Base-by-base conservation (phyloP, 2,113 vertebrate genomes). In the Notiomystis cincta region DNA sequence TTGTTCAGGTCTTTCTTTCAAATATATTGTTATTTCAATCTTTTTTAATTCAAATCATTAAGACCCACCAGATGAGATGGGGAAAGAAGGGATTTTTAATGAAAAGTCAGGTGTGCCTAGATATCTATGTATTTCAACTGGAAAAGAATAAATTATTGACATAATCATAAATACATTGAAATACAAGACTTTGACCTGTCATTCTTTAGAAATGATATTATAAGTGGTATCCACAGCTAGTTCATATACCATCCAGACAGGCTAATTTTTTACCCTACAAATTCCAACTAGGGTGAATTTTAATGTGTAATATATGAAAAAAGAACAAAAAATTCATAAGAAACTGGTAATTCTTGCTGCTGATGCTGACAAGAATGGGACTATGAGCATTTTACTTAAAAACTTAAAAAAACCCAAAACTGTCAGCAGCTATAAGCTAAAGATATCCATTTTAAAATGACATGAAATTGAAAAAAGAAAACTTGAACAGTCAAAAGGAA, bases 171-270 rank as follows among this genome's bases (percentile, higher is more conserved):
- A 82, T 89, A 89, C 73, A 96, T 96, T 97, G 95, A 97, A 96
- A 97, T 81, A 57, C 78, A 94, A 89, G 71, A 66, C n/a, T 96
- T 88, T 94, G 90, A 92, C 69, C 10, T 96, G 82, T 92, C 95
- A 93, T 97, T 97, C 60, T 10, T 97, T 96, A 97, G 81, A 97
- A 98, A 96, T 87, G 5, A 25, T 95, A 79, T 96, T 98, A 94
- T 91, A 97, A 96, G 45, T 95, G 94, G 93, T 97, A 98, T 81
- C 78, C 57, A 82, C 73, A 95, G 87, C 67, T 77, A 85, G 69
- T 30, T 95, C 38, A 66, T 78, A 92, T 53, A 90, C 81, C 25
- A 92, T 31, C 40, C 45, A 95, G 61, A 95, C 80, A 95, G 69
- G 81, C 48, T 71, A 96, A 90, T 40, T 92, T 96, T 83, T 90